Evolutionary conservation across 2,888 invertebrate genomes (phyloP).

Genomic region (Cephus pygmeus): DNA sequence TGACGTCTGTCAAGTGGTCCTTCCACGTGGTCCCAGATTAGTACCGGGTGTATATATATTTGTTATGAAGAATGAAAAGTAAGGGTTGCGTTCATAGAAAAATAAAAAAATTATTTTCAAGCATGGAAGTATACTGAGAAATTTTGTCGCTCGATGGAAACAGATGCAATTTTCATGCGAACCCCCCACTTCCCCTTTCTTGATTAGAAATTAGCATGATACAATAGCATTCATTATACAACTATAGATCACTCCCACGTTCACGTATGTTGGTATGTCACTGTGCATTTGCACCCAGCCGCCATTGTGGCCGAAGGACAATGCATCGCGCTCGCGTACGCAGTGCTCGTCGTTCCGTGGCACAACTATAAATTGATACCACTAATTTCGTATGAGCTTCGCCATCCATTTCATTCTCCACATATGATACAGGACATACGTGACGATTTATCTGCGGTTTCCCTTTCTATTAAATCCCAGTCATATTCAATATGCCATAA

Average conservation of each 20-base stretch:
- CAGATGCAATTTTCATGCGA: not conserved
- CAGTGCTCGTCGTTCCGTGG: not conserved
- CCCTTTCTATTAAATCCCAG: not conserved
- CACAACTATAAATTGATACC: slow-evolving; percentile 5
- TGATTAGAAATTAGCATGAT: slow-evolving; percentile 6
- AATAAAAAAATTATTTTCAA: not conserved
- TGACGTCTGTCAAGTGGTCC: too few relatives aligned
- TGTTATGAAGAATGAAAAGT: too few relatives aligned
- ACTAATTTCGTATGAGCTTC: slow-evolving; percentile 1
- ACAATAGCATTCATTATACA: slow-evolving; percentile 8
- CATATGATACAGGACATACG: not conserved
- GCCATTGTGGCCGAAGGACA: slow-evolving; percentile 2
- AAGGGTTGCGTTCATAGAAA: not conserved
- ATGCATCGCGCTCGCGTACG: not conserved
- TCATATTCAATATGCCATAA: not conserved
- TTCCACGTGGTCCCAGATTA: too few relatives aligned
- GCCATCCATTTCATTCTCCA: not conserved
- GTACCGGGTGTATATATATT: too few relatives aligned
- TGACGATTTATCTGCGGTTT: not conserved
- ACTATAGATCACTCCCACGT: slow-evolving; percentile 11
- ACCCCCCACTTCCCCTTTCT: not conserved
- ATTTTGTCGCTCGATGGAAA: not conserved
- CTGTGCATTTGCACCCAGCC: not conserved
- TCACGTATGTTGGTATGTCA: not conserved
- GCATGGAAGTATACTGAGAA: too few relatives aligned